Conservation (phyloP, 1,140 invertebrate species). For the Orussus abietinus region DNA sequence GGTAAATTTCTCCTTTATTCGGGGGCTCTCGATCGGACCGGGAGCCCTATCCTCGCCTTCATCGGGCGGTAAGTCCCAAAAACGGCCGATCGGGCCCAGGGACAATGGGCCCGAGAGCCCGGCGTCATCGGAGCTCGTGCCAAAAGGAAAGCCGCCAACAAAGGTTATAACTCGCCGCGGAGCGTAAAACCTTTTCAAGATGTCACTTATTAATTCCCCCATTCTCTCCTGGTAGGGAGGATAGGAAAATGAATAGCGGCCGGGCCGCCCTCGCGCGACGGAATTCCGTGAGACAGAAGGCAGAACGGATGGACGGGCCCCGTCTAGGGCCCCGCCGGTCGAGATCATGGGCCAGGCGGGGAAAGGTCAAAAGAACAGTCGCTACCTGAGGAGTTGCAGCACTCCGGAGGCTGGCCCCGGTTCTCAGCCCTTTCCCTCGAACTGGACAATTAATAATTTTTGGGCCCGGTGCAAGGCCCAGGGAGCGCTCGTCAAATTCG, state of each 20-base stretch:
- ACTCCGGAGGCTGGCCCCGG: conserved; percentile 21
- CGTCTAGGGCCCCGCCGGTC: conserved; percentile 18
- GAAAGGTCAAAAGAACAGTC: conserved; percentile 43
- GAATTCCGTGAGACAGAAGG: conserved; percentile 34
- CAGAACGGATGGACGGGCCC: conserved; percentile 18
- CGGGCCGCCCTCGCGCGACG: conserved; percentile 19
- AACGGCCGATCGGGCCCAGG: too few species aligned
- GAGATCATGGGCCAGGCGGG: conserved; percentile 33
- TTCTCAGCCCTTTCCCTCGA: conserved; percentile 26
- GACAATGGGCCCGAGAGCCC: too few species aligned
- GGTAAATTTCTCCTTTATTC: too few species aligned
- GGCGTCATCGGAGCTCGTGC: too few species aligned
- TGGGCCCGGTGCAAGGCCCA: conserved; percentile 17
- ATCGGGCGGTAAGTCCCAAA: too few species aligned
- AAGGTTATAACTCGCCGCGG: conserved; percentile 31
- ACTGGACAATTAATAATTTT: conserved; percentile 37
- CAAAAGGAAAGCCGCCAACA: too few species aligned
- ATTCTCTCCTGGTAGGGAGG: conserved; percentile 22
- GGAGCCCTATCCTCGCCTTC: too few species aligned
- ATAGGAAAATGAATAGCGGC: conserved; percentile 36
- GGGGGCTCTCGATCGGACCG: too few species aligned
- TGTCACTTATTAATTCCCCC: conserved; percentile 54
- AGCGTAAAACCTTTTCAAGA: conserved; percentile 44
- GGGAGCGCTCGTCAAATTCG: conserved; percentile 31
- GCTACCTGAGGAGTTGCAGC: conserved; percentile 41